Percentiles rank a stretch among this genome's conserved stretches.
These are phyloP conservation scores for Nerophis ophidion DNA, from an alignment of 2,113 vertebrate genomes.

Conservation along the genomic window DNA sequence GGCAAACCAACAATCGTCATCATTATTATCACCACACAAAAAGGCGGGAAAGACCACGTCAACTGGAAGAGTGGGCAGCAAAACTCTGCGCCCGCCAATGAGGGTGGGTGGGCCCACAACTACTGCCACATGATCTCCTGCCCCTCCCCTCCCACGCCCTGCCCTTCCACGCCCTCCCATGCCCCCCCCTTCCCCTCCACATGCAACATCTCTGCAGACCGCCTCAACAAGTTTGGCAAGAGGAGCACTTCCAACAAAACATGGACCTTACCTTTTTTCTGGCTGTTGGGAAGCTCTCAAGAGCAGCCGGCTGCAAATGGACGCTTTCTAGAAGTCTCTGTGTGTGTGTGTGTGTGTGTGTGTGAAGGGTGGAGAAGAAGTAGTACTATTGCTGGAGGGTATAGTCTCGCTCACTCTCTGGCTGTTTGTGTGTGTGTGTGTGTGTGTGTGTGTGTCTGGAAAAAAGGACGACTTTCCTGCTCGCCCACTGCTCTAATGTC, in stretches of 20 bases:
- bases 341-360: conserved; percentile 17
- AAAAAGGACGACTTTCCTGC: conserved; percentile 53
- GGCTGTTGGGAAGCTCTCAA: not conserved
- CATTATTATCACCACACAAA: not conserved
- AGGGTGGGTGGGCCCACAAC: conserved; percentile 27
- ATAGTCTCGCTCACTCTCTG: conserved; percentile 38
- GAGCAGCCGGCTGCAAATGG: not conserved
- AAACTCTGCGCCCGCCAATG: conserved; percentile 28
- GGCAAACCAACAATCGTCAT: not conserved
- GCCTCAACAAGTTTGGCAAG: conserved; percentile 7
- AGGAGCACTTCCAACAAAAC: not conserved
- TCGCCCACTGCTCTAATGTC: conserved; percentile 6
- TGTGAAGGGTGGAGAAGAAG: not conserved
- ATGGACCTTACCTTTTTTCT: not conserved
- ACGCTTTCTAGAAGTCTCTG: conserved; percentile 10
- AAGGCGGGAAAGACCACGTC: conserved; percentile 14
- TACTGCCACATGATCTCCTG: conserved; percentile 3
- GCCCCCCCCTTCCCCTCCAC: not conserved
- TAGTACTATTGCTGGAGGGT: conserved; percentile 36
- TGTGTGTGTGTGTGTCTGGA: conserved; percentile 53
- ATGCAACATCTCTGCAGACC: not conserved
- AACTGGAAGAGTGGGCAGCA: conserved; percentile 27
- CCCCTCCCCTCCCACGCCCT: too few species aligned
- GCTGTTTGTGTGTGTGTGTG: not conserved
- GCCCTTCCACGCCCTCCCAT: too few species aligned